A percentile compares a stretch with the other conserved stretches of the same genome.
Conservation (phyloP, 2,113 vertebrate genomes). For the Chaetorhynchus papuensis region DNA sequence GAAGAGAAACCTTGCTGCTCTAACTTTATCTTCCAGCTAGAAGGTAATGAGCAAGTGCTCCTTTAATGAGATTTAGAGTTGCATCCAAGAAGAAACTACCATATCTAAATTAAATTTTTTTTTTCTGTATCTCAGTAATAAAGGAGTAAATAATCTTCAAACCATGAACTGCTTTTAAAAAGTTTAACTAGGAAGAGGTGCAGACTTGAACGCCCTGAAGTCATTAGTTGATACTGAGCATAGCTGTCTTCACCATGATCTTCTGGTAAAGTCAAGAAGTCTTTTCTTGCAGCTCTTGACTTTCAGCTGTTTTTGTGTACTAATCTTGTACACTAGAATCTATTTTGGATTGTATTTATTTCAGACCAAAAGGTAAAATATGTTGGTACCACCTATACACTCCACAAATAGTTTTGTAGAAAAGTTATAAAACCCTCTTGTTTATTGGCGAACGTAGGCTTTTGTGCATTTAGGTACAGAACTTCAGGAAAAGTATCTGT, state of each 20-base stretch:
- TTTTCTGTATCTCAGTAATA: neutral
- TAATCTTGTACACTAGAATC: neutral
- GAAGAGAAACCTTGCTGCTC: neutral
- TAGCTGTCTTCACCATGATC: neutral
- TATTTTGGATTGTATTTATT: neutral
- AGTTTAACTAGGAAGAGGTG: neutral
- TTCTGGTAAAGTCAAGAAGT: neutral
- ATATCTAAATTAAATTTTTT: neutral
- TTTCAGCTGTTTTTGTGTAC: neutral
- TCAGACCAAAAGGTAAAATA: neutral
- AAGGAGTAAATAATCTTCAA: neutral
- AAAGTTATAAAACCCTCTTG: neutral
- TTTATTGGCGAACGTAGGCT: neutral
- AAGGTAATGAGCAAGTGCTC: neutral
- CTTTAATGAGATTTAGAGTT: neutral
- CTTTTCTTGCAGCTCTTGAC: neutral
- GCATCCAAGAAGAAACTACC: neutral
- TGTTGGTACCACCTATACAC: neutral
- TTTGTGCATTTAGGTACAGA: neutral
- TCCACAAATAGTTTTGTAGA: neutral
- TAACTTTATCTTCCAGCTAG: neutral
- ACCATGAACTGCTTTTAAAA: neutral
- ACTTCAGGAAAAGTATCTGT: neutral
- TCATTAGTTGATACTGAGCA: neutral
- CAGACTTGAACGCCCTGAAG: neutral